Evolutionary conservation across 2,113 vertebrate genomes (phyloP), one percentile per base, ranked within the genome.

Genomic region (Pachypanchax playfairii): DNA sequence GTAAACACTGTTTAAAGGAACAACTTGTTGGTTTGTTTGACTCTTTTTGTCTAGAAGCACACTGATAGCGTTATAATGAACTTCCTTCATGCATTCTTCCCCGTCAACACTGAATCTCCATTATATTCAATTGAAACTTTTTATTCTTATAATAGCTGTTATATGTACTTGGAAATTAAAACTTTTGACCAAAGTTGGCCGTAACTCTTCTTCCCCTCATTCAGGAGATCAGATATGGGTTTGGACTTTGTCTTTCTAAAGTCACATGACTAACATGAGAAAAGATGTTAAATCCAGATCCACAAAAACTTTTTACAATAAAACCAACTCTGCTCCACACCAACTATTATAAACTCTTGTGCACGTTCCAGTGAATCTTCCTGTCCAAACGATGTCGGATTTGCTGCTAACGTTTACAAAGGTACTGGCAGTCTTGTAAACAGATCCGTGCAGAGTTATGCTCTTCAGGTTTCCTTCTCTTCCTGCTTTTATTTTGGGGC

Each of bases 371-470:
- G 73, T 86, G 71, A 79, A 80, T 85, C 83, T 86, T 62, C 24
- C 58, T 18, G 57, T 87, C 81, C 76, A 71, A 33, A 69, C 73
- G 65, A 73, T 71, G 75, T 85, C 75, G 76, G 56, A 86, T 79
- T 58, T 81, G 73, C 71, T 29, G 46, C 74, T 33, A 11, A 14
- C 63, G 83, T 91, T 91, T 89, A 91, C 73, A 88, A n/a, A 59
- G 69, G 44, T 43, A 35, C 70, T 85, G 87, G 59, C 85, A 79
- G 79, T 61, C 60, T 43, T 85, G 85, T 91, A 91, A 91, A 89
- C 85, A 66, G 69, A 83, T 75, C 71, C 46, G 29, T 64, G 52
- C 76, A 89, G 82, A 88, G 73, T 86, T 77, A 84, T 72, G 73
- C 56, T 82, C 78, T 56, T 61, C 70, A 35, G 43, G 36, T 70